A percentile compares a stretch with the other conserved stretches of the same genome.
Conservation (phyloP, 2,113 vertebrate genomes). For the Tinamus guttatus region DNA sequence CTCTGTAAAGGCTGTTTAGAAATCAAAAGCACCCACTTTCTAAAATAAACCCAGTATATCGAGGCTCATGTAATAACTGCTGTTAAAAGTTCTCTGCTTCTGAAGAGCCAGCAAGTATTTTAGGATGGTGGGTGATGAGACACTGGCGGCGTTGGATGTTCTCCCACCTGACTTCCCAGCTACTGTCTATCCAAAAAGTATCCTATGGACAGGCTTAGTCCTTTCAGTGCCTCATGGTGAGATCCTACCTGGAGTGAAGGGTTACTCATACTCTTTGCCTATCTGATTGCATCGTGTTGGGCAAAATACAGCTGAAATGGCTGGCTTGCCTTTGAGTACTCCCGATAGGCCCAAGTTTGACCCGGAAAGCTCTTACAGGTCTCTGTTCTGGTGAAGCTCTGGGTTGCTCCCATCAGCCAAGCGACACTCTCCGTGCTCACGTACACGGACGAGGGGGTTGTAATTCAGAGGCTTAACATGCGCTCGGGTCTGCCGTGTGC, state of each 20-base stretch:
- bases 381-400: background rate
- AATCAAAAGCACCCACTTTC: background rate
- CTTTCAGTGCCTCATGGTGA: background rate
- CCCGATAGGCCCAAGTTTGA: background rate
- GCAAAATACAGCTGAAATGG: background rate
- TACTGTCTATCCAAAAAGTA: background rate
- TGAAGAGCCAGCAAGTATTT: background rate
- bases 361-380: background rate
- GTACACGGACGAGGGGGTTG: background rate
- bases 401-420: background rate
- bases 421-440: background rate
- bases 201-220: background rate
- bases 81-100: background rate
- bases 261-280: background rate
- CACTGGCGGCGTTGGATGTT: background rate
- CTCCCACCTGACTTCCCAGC: background rate
- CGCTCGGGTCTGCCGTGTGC: background rate
- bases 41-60: background rate
- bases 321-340: background rate
- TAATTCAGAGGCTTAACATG: background rate
- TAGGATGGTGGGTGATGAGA: background rate
- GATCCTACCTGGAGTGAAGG: background rate
- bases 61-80: background rate
- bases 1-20: background rate
- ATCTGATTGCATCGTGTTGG: rapidly evolving